Conservation (phyloP, 2,113 vertebrate species). For the Tragelaphus buxtoni region DNA sequence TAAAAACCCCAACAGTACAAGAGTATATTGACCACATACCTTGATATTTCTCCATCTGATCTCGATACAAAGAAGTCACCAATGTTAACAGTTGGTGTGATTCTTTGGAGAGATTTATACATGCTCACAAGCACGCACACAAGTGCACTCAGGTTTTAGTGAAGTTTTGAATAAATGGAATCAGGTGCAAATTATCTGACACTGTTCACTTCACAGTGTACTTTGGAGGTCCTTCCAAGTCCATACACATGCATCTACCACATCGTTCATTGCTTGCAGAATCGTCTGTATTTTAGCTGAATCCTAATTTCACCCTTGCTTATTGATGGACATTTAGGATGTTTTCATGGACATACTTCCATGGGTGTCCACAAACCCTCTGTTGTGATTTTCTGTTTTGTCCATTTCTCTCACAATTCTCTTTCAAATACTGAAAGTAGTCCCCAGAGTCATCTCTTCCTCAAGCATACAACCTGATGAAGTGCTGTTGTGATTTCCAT, state of each 20-base stretch:
- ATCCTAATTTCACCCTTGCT: not conserved
- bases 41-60: not conserved
- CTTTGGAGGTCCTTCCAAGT: not conserved
- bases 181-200: not conserved
- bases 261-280: not conserved
- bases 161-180: not conserved
- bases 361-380: not conserved
- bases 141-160: not conserved
- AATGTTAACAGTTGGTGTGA: not conserved
- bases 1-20: not conserved
- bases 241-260: not conserved
- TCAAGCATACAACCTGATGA: not conserved
- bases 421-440: not conserved
- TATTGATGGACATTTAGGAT: not conserved
- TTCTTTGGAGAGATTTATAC: not conserved
- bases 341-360: not conserved
- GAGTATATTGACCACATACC: not conserved
- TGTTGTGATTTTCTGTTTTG: not conserved
- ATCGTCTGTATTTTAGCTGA: not conserved
- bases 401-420: not conserved
- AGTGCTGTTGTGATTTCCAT: not conserved
- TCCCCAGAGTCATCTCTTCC: not conserved
- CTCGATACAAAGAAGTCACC: not conserved
- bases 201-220: not conserved
- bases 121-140: accelerated